Conservation (phyloP, 1,140 invertebrate species). For the Rhyzopertha dominica region DNA sequence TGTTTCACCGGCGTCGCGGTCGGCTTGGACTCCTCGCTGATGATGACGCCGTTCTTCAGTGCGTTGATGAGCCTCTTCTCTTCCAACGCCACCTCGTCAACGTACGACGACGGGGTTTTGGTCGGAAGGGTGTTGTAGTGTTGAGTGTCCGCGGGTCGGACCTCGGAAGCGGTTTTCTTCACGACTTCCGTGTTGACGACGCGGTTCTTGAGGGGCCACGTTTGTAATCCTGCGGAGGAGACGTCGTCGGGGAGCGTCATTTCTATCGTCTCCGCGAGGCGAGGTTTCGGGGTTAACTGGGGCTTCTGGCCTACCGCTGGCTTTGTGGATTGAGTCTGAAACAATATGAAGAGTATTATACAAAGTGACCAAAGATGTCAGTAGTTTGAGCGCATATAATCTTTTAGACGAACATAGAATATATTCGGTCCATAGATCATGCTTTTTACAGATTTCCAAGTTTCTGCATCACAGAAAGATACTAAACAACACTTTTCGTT, state of each 20-base stretch:
- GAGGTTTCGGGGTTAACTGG: conserved; percentile 51
- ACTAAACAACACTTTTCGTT: too few relatives aligned
- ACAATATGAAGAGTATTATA: conserved; percentile 9
- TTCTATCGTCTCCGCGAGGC: conserved; percentile 53
- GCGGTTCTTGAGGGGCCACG: conserved; percentile 64
- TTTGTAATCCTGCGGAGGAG: conserved; percentile 45
- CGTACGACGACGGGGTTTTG: conserved; percentile 12
- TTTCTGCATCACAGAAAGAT: too few relatives aligned
- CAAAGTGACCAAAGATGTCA: conserved; percentile 10
- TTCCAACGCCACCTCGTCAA: conserved; percentile 60
- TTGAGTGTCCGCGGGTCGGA: conserved; percentile 11
- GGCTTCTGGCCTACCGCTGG: conserved; percentile 57
- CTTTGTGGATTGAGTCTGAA: conserved; percentile 39
- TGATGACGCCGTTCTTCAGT: conserved; percentile 66
- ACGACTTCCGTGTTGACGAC: conserved; percentile 47
- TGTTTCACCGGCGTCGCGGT: conserved; percentile 15
- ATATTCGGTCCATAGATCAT: too few relatives aligned
- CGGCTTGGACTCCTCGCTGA: conserved; percentile 51
- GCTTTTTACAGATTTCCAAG: too few relatives aligned
- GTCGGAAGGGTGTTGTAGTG: conserved; percentile 15
- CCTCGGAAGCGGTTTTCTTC: conserved; percentile 39
- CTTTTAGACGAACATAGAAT: too few relatives aligned
- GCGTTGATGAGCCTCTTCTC: conserved; percentile 75
- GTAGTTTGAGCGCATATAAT: too few relatives aligned
- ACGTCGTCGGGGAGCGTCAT: conserved; percentile 49